Conservation (phyloP, 2,888 invertebrate species). For the Heterodera filipjevi region DNA sequence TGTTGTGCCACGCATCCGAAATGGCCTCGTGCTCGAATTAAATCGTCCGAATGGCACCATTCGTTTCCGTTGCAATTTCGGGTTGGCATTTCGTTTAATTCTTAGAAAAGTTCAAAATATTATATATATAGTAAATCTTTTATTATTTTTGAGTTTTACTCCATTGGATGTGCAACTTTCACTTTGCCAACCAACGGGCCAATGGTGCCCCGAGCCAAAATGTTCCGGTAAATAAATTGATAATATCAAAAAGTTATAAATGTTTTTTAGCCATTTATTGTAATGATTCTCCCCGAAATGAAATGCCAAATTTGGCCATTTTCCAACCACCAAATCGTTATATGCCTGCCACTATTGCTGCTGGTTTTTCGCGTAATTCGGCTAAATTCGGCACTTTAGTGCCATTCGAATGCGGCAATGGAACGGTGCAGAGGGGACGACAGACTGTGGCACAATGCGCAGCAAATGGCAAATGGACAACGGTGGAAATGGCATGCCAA, state of each 20-base stretch:
- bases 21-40: slow-evolving; percentile 17
- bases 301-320: background rate
- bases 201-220: slow-evolving; percentile 7
- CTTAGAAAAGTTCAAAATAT: no score
- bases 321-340: background rate
- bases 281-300: background rate
- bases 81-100: background rate
- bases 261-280: background rate
- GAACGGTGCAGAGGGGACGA: slow-evolving; percentile 5
- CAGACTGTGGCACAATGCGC: slow-evolving; percentile 25
- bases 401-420: background rate
- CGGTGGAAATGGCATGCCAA: slow-evolving; percentile 33
- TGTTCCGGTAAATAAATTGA: background rate
- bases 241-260: no score
- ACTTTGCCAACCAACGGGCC: background rate
- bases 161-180: background rate
- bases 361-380: no score
- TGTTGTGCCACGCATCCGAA: slow-evolving; percentile 15
- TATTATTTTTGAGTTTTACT: background rate
- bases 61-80: slow-evolving; percentile 18
- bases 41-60: background rate
- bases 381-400: background rate
- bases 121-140: background rate
- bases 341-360: background rate
- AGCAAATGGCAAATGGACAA: slow-evolving; percentile 36